Conservation (phyloP, 2,888 invertebrate genomes). For the Hermodice carunculata region DNA sequence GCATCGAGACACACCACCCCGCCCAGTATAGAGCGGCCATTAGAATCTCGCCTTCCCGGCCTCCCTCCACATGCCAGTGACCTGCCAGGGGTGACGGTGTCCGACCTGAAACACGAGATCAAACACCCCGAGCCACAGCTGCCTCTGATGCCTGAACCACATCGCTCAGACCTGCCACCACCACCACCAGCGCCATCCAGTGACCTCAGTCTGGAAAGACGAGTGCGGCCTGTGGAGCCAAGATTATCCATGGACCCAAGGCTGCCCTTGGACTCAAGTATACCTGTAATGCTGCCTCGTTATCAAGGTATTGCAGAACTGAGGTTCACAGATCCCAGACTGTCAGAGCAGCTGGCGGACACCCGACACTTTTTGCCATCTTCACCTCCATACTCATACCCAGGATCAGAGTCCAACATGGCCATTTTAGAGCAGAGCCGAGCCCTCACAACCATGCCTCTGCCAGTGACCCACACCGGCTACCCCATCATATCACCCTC, state of each 20-base stretch:
- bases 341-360: background rate
- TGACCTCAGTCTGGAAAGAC: background rate
- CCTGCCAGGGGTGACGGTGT: slow-evolving; percentile 8
- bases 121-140: slow-evolving; percentile 2
- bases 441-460: slow-evolving; percentile 45
- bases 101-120: slow-evolving; percentile 2
- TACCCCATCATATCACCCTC: slow-evolving; percentile 50
- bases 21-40: too few species aligned
- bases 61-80: too few species aligned
- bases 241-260: background rate
- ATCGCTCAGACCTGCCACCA: slow-evolving; percentile 3
- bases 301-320: slow-evolving; percentile 8
- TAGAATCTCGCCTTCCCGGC: too few species aligned
- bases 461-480: slow-evolving; percentile 35
- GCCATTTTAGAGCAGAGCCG: slow-evolving; percentile 24
- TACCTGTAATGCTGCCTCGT: slow-evolving; percentile 19
- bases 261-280: slow-evolving; percentile 5
- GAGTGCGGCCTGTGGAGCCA: background rate
- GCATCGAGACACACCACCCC: too few species aligned
- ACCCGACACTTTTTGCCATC: slow-evolving; percentile 2
- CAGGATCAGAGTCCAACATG: slow-evolving; percentile 15
- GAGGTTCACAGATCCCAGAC: slow-evolving; percentile 3
- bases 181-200: slow-evolving; percentile 5
- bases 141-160: background rate
- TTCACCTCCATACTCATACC: slow-evolving; percentile 10